These are phyloP conservation scores for Linyphia triangularis DNA, from an alignment of 2,888 invertebrate species.

Conservation along the genomic window DNA sequence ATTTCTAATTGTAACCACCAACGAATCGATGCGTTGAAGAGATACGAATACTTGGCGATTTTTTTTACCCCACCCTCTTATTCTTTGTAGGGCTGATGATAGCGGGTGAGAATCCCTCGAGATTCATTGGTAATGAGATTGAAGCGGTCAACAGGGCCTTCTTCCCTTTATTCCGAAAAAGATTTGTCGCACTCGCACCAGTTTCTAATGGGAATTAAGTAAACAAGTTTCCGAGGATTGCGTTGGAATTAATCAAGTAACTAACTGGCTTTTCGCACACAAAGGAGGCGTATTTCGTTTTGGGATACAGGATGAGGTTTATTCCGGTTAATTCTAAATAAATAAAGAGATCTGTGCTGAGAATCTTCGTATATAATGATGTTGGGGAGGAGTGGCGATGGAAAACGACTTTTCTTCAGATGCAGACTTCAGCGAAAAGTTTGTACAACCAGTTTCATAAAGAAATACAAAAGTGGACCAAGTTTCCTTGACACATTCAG, in stretches of 20 bases:
- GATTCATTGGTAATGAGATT: background rate
- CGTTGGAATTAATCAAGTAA: background rate
- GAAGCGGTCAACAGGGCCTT: background rate
- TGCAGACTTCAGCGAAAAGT: too few species aligned
- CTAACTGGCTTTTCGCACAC: background rate
- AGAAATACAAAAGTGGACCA: too few species aligned
- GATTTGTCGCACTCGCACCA: background rate
- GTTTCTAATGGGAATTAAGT: background rate
- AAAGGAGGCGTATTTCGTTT: background rate
- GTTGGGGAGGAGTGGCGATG: too few species aligned
- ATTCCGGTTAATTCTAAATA: background rate
- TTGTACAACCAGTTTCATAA: too few species aligned
- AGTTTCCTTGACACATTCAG: too few species aligned
- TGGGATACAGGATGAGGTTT: background rate
- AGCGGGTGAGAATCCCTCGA: background rate
- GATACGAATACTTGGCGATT: background rate
- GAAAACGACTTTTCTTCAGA: too few species aligned
- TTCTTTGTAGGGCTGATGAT: background rate
- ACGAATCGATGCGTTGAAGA: slow-evolving; percentile 15
- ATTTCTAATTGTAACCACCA: slow-evolving; percentile 6
- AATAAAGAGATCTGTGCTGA: too few species aligned
- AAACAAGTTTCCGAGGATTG: background rate
- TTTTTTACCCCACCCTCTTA: background rate
- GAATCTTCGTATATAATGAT: too few species aligned
- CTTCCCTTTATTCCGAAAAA: background rate